Conservation (phyloP, 2,797 vertebrate genomes). For the Channa striata region DNA sequence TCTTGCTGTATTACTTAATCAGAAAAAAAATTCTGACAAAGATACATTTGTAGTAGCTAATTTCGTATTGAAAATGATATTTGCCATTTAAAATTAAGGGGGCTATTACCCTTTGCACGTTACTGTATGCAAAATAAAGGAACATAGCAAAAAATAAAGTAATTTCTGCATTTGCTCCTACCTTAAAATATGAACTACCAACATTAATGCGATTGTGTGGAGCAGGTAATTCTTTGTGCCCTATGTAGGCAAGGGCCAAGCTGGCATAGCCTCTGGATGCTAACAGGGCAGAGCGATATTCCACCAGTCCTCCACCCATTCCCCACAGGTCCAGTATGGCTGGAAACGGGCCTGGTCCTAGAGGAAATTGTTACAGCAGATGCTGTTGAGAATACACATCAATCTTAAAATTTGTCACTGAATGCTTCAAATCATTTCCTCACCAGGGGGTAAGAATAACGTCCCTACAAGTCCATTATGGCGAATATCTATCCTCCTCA, state of each 20-base stretch:
- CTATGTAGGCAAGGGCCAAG: constrained; percentile 84
- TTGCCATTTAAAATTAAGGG: too few relatives aligned
- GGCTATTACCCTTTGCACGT: too few relatives aligned
- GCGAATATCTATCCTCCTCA: constrained; percentile 77
- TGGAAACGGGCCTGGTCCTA: constrained; percentile 89
- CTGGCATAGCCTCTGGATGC: constrained; percentile 86
- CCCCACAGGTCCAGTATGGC: constrained; percentile 88
- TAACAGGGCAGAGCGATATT: constrained; percentile 86
- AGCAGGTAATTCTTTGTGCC: constrained; percentile 86
- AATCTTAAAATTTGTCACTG: not conserved
- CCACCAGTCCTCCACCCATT: constrained; percentile 85
- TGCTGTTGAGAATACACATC: not conserved
- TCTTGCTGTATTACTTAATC: too few relatives aligned
- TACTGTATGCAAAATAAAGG: not conserved
- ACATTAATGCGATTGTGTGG: constrained; percentile 56
- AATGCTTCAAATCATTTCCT: constrained; percentile 27
- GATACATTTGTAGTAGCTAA: too few relatives aligned
- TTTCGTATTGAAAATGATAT: too few relatives aligned
- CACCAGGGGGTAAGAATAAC: constrained; percentile 86
- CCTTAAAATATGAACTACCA: constrained; percentile 74
- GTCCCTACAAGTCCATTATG: constrained; percentile 82
- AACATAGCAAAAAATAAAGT: not conserved
- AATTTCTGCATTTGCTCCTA: constrained; percentile 18
- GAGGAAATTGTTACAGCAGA: constrained; percentile 8
- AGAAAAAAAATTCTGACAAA: too few relatives aligned